Percentiles rank a stretch among this genome's conserved stretches.
Conservation (phyloP, 2,797 vertebrate genomes). For the Aplochiton taeniatus region DNA sequence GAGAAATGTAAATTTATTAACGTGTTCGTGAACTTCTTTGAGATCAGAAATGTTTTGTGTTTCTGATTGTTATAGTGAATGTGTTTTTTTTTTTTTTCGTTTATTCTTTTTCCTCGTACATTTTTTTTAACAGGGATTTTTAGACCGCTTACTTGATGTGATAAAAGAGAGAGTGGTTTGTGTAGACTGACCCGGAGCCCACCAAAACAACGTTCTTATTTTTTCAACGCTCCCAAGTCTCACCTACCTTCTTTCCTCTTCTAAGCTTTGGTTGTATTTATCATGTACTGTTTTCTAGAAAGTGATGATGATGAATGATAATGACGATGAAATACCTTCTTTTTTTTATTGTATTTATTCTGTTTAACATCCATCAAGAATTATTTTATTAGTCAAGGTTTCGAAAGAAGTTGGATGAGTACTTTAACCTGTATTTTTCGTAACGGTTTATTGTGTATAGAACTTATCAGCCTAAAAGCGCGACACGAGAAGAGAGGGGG, state of each 20-base stretch:
- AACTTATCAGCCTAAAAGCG: conserved; percentile 59
- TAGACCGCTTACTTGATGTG: conserved; percentile 71
- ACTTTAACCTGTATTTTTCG: conserved; percentile 66
- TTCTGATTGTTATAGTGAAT: conserved; percentile 73
- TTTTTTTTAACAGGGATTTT: conserved; percentile 72
- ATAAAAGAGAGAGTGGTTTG: conserved; percentile 68
- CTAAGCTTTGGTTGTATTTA: conserved; percentile 75
- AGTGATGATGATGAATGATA: conserved; percentile 66
- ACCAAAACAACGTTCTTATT: conserved; percentile 55
- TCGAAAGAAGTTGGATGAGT: conserved; percentile 54
- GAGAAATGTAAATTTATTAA: conserved; percentile 79
- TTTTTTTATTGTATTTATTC: conserved; percentile 78
- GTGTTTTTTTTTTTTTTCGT: conserved; percentile 59
- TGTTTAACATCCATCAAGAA: conserved; percentile 60
- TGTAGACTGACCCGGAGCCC: conserved; percentile 66
- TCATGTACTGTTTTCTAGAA: conserved; percentile 71
- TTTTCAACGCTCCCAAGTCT: conserved; percentile 44
- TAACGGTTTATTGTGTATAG: conserved; percentile 69
- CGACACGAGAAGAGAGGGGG: conserved; percentile 40
- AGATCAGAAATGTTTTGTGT: conserved; percentile 70
- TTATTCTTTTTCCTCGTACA: conserved; percentile 49
- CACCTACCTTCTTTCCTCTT: conserved; percentile 56
- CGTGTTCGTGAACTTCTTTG: conserved; percentile 80
- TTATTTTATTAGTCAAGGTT: conserved; percentile 60
- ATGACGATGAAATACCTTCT: conserved; percentile 65